phyloP scores from a whole-genome alignment of 2,113 vertebrate genomes.

The Eptesicus fuscus region DNA sequence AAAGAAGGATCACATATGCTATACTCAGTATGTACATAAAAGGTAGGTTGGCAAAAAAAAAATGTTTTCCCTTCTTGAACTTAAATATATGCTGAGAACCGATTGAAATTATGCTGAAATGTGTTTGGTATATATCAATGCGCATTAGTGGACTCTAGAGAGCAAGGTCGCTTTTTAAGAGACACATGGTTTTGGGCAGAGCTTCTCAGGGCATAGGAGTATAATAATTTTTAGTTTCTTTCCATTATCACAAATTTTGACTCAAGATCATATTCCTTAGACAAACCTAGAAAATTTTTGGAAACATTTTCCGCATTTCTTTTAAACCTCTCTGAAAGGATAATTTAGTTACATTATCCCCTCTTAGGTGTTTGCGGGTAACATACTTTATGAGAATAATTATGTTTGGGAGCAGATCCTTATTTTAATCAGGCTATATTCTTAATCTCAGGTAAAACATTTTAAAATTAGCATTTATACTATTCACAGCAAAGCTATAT shows the following conservation, averaged over 20 bases:
- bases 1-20: not conserved
- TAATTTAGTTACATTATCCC: not conserved
- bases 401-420: not conserved
- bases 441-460: not conserved
- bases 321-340: not conserved
- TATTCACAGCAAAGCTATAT: not conserved
- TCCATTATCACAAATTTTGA: not conserved
- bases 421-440: not conserved
- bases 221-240: not conserved
- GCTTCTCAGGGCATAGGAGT: not conserved
- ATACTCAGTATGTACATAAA: not conserved
- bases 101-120: not conserved
- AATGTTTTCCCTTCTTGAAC: not conserved
- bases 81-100: not conserved
- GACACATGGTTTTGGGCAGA: not conserved
- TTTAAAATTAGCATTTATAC: not conserved
- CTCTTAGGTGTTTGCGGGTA: not conserved
- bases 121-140: not conserved
- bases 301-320: not conserved
- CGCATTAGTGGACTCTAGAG: not conserved
- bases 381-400: not conserved
- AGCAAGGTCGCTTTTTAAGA: not conserved
- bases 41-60: not conserved
- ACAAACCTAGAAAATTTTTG: not conserved
- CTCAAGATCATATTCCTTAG: not conserved